Evolutionary conservation across 2,797 vertebrate species (phyloP), one percentile per base, ranked within the genome.

Genomic region (Tolypeutes matacus): DNA sequence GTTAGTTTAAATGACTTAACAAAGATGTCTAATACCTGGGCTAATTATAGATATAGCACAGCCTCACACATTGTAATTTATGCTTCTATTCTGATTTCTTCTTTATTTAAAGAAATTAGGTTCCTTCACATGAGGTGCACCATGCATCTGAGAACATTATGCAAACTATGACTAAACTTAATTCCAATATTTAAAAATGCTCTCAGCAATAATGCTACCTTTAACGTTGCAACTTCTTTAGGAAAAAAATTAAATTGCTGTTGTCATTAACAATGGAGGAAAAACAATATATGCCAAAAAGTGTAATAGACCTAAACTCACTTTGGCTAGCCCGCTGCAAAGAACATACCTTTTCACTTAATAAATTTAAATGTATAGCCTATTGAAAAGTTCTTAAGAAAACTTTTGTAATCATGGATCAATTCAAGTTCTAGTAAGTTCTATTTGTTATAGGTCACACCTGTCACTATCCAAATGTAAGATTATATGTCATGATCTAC

Each of bases 31-130:
- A 96, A 97, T 96, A 96, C 80, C 82, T 95, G 90, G 17, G 75
- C 34, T 96, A 96, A 96, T 94, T 97, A 96, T 93, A 94, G 88
- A 91, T 84, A 77, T 13, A 42, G 64, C 51, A 86, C 80, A 91
- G 93, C 90, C 70, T 95, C 82, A 86, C 93, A 96, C 82, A 62
- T 76, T 90, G 75, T 88, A 94, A 97, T 94, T 94, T 95, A 91
- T 93, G 90, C 56, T 96, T 95, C 88, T 96, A 76, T 94, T 96
- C 88, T 95, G 46, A 93, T 93, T 91, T 94, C 76, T 85, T 78
- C 70, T 90, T 96, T 95, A 95, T 89, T 96, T 95, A 91, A 96
- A 90, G 72, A 97, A 96, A 96, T 88, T 86, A 89, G 78, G n/a
- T 82, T 96, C 56, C 70, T 93, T 92, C 91, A 65, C 70, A 93